Base-by-base conservation (phyloP, 2,797 vertebrate genomes). In the Spinibarbus caldwelli region DNA sequence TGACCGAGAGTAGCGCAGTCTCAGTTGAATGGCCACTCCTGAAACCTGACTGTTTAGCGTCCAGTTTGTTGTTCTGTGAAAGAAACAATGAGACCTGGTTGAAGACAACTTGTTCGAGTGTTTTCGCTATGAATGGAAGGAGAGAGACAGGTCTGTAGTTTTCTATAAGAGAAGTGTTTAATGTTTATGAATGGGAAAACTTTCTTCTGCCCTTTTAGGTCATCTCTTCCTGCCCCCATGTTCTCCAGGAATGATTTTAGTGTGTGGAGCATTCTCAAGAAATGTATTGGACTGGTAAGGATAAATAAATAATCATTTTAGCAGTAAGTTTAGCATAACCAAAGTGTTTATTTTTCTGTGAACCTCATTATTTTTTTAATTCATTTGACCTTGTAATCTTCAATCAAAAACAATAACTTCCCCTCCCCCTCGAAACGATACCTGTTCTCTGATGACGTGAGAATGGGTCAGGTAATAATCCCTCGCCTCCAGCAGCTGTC, bases 271-370 rank as follows among this genome's bases (percentile, higher is more conserved):
- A 98, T 99, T 89, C 94, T 99, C 87, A 99, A 97, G 90, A 99
- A 98, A 91, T 99, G 98, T 90, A 98, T 99, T 23, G 98, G 98
- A 90, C 90, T 98, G 96, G 98, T 99, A 92, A 97, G 96, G 87
- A 62, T 12, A 54, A n/a, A 19, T 54, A 26, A 14, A 59, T 3
- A 17, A 54, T 23, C 1, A 57, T 34, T 36, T 77, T 62, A 38
- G 31, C 5, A 14, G 15, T 1, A 45, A 9, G 1, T 57, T 38
- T 17, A n/a, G 52, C 11, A 6, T n/a, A n/a, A n/a, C n/a, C n/a
- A n/a, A n/a, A n/a, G n/a, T 14, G 72, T 14, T 49, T 1, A 21
- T 31, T 49, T 19, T 21, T 47, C 8, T 0, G 10, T 26, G 23
- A 14, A 26, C 23, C 23, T 59, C 10, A 12, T 59, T 43, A 1